Percentiles rank a stretch among this genome's conserved stretches.
These are phyloP conservation scores for Seira musarum DNA, from an alignment of 2,888 invertebrate genomes.

Conservation along the genomic window DNA sequence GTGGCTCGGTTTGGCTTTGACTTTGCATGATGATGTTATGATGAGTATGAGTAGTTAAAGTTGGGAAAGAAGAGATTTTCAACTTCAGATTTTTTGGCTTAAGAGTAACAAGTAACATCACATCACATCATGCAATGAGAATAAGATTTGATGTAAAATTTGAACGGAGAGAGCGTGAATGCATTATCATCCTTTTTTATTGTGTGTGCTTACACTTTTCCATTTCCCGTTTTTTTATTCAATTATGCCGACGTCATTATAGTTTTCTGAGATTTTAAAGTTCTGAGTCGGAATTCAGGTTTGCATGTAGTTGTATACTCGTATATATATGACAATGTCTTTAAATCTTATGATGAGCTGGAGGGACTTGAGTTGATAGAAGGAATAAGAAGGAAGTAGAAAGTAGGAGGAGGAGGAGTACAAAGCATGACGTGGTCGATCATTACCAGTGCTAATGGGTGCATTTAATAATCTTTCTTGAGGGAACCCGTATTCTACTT, in stretches of 20 bases:
- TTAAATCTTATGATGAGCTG: background rate
- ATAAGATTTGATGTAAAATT: background rate
- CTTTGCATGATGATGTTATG: slow-evolving; percentile 14
- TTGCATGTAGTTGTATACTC: background rate
- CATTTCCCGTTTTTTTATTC: slow-evolving; percentile 48
- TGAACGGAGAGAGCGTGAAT: background rate
- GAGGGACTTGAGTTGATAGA: background rate
- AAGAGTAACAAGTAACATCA: background rate
- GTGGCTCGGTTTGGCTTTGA: slow-evolving; percentile 36
- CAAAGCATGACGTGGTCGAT: slow-evolving; percentile 32
- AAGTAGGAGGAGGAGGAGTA: slow-evolving; percentile 36
- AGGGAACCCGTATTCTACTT: slow-evolving; percentile 46
- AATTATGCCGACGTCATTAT: slow-evolving; percentile 52
- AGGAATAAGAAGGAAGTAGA: slow-evolving; percentile 21
- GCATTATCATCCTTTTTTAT: background rate
- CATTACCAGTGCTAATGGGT: slow-evolving; percentile 48
- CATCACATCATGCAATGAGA: background rate
- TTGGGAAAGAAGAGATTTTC: background rate
- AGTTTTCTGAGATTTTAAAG: background rate
- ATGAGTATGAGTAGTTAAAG: too few relatives aligned
- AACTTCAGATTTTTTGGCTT: background rate
- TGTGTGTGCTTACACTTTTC: slow-evolving; percentile 21
- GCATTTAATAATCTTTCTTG: slow-evolving; percentile 45
- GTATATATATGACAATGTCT: too few relatives aligned
- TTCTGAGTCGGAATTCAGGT: background rate